Base-by-base conservation (phyloP, 1,140 invertebrate genomes). In the Lordiphosa clarofinis region DNA sequence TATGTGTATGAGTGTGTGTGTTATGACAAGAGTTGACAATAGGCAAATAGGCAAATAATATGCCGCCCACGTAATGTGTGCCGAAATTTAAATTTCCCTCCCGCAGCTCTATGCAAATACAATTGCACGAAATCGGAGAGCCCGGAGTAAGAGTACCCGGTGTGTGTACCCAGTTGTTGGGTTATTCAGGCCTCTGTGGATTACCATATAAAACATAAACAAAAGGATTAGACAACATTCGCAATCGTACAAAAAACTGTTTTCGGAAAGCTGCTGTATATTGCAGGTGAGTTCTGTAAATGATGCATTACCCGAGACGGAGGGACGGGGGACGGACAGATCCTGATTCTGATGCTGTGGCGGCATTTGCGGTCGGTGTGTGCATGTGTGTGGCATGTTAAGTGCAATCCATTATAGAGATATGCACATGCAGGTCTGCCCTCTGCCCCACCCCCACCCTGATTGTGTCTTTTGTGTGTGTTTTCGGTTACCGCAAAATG, bases 361-460 rank as follows among this genome's bases (percentile, higher is more conserved):
- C 53, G 67, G 73, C 70, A 73, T 56, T 86, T 86, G 79, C 60
- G 79, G 79, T 67, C 79, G 69, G 44, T 44, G 33, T 24, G 42
- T 44, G 33, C 13, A 37, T 69, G 60, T 63, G 61, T 75, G 72
- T 73, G 74, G 74, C 81, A 86, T 81, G 81, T 86, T 81, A 86
- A 81, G 81, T 86, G 81, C 81, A 86, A 86, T 86, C 68, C 81
- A 86, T 86, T 86, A 86, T 84, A 74, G 62, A 73, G 67, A 82
- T 81, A 81, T 63, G 72, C 64, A 68, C 63, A 68, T 68, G 63
- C 64, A 68, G 61, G 60, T 35, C 60, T 39, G 59, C 56, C 42
- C 63, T 64, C 44, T 46, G 12, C 11, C 57, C n/a, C 7, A 2
- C 50, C 38, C 21, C 28, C 21, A 47, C 24, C 54, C 28, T 39